Conservation (phyloP, 2,888 invertebrate genomes). For the Lutraria lutraria region DNA sequence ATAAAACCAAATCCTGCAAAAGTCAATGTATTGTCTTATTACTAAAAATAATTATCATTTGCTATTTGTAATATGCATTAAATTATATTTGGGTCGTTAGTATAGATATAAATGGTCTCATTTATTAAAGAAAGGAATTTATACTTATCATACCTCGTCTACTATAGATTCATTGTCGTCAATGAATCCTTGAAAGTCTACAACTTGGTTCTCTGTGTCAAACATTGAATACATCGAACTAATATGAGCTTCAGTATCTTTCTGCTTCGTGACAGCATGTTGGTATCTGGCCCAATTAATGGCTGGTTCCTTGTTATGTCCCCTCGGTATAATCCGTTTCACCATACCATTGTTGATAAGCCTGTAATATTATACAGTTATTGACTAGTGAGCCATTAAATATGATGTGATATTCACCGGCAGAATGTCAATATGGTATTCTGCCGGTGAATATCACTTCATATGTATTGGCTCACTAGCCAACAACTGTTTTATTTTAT, state of each 20-base stretch:
- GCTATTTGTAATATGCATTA: too few species aligned
- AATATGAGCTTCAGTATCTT: constrained; percentile 74
- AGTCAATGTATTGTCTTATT: not conserved
- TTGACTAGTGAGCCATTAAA: too few species aligned
- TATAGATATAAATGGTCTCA: too few species aligned
- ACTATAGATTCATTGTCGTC: constrained; percentile 76
- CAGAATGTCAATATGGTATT: too few species aligned
- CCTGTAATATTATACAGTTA: constrained; percentile 69
- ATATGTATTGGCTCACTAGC: too few species aligned
- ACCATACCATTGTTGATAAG: constrained; percentile 65
- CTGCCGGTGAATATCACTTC: too few species aligned
- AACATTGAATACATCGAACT: constrained; percentile 77
- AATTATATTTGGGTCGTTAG: too few species aligned
- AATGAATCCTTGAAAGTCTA: constrained; percentile 73
- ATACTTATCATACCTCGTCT: constrained; percentile 71
- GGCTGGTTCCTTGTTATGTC: constrained; percentile 66
- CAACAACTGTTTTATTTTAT: too few species aligned
- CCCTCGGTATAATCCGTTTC: constrained; percentile 72
- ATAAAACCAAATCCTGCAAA: constrained; percentile 75
- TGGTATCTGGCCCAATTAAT: constrained; percentile 78
- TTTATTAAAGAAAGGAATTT: too few species aligned
- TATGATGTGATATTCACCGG: too few species aligned
- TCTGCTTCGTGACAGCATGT: constrained; percentile 73
- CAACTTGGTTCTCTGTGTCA: constrained; percentile 73
- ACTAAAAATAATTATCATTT: too few species aligned